Conservation (phyloP, 2,888 invertebrate species). For the Lepetodrilus schrolli region DNA sequence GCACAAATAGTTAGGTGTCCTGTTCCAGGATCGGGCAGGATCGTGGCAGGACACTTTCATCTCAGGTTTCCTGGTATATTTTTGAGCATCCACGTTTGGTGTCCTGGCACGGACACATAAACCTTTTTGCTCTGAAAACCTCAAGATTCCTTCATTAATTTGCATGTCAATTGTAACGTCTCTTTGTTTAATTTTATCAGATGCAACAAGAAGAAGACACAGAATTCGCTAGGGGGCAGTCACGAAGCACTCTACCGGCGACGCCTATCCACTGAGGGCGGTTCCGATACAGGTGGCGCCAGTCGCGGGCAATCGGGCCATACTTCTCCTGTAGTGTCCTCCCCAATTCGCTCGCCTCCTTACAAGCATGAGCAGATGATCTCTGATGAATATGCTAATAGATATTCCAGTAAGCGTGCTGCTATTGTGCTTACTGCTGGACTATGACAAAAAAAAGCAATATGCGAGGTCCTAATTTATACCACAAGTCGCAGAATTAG, state of each 20-base stretch:
- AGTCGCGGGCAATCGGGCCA: conserved; percentile 71
- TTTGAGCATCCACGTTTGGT: too few species aligned
- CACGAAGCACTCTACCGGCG: conserved; percentile 69
- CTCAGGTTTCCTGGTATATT: too few species aligned
- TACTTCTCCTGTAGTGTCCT: conserved; percentile 72
- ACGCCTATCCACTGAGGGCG: conserved; percentile 70
- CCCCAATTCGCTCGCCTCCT: conserved; percentile 73
- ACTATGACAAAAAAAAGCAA: too few species aligned
- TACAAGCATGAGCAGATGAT: conserved; percentile 44
- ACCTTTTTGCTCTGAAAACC: too few species aligned
- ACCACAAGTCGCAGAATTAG: not conserved
- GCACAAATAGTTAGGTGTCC: too few species aligned
- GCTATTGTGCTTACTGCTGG: too few species aligned
- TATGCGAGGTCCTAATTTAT: not conserved
- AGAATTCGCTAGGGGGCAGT: conserved; percentile 68
- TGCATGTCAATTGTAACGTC: too few species aligned
- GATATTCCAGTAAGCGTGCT: conserved; percentile 45
- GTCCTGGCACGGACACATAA: too few species aligned
- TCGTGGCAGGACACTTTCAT: too few species aligned
- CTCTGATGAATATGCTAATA: conserved; percentile 38
- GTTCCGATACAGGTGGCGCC: conserved; percentile 50
- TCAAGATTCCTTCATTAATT: too few species aligned
- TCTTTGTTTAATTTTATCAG: not conserved
- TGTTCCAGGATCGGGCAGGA: too few species aligned
- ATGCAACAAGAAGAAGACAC: conserved; percentile 54